phyloP scores from a whole-genome alignment of 1,140 invertebrate genomes.

The Microvelia longipes region DNA sequence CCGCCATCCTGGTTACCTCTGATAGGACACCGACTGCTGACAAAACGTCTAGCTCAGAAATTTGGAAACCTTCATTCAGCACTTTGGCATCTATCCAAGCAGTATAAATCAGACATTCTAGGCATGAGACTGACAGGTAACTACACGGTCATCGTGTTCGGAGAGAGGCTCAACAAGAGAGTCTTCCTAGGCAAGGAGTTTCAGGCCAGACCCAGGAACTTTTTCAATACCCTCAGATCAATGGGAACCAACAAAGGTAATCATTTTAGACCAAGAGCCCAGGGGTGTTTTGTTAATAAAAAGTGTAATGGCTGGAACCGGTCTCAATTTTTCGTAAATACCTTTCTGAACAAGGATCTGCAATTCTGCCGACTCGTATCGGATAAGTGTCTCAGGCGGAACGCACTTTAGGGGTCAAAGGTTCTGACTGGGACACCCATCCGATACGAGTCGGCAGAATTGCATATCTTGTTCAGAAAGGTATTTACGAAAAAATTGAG shows the following conservation, averaged over 20 bases:
- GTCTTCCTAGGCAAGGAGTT: conserved; percentile 47
- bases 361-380: too few species aligned
- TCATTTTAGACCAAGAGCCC: too few species aligned
- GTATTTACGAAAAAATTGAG: too few species aligned
- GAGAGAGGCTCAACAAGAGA: conserved; percentile 38
- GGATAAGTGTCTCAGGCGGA: too few species aligned
- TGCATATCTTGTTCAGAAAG: too few species aligned
- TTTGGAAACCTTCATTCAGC: conserved; percentile 45
- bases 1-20: conserved; percentile 45
- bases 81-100: conserved; percentile 37
- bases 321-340: too few species aligned
- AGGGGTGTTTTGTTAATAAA: too few species aligned
- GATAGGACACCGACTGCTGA: conserved; percentile 44
- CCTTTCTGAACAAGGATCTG: too few species aligned
- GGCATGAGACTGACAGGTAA: conserved; percentile 48
- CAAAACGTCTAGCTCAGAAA: conserved; percentile 33
- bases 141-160: conserved; percentile 42
- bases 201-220: conserved; percentile 53
- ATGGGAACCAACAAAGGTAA: conserved; percentile 47
- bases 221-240: conserved; percentile 49
- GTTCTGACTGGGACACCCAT: too few species aligned
- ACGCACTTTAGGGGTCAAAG: too few species aligned
- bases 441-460: too few species aligned
- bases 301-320: too few species aligned
- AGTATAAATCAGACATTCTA: conserved; percentile 45